Conservation (phyloP, 2,113 vertebrate genomes). For the human (Homo sapiens) region GRCh38 chr9:62459001-62459500, state of each 20-base stretch:
- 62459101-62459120: rapidly evolving
- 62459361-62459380: background rate
- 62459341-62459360: background rate
- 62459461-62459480: background rate
- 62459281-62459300: background rate
- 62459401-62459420: no score
- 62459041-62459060: background rate
- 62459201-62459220: background rate
- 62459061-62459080: background rate
- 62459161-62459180: background rate
- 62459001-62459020: background rate
- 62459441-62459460: background rate
- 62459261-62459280: background rate
- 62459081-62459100: background rate
- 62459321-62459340: background rate
- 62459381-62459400: background rate
- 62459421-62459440: background rate
- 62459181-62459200: background rate
- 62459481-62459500: background rate
- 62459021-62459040: background rate
- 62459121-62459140: rapidly evolving
- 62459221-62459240: background rate
- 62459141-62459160: background rate
- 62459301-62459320: background rate
- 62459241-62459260: background rate